These are phyloP conservation scores for Drosophila suzukii DNA, from an alignment of 1,140 invertebrate genomes.

Conservation along the genomic window DNA sequence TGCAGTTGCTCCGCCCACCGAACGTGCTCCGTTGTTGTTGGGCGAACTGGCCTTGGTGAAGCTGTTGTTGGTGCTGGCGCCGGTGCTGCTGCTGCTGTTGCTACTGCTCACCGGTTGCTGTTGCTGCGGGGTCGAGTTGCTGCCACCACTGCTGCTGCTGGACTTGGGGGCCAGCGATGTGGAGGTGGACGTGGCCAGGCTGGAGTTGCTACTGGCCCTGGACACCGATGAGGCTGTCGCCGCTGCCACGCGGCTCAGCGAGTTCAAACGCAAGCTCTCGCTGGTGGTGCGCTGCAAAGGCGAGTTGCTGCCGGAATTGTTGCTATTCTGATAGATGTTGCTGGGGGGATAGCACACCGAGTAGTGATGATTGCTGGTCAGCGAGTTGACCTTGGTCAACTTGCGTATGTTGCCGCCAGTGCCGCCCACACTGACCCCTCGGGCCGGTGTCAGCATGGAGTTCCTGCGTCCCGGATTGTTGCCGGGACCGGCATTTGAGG, in stretches of 20 bases:
- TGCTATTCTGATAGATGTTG: slow-evolving; percentile 37
- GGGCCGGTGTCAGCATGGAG: slow-evolving; percentile 65
- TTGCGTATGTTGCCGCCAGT: slow-evolving; percentile 58
- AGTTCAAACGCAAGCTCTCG: slow-evolving; percentile 89
- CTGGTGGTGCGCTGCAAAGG: slow-evolving; percentile 89
- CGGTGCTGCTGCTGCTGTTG: slow-evolving; percentile 4
- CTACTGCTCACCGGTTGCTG: slow-evolving; percentile 15
- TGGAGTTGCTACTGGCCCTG: slow-evolving; percentile 52
- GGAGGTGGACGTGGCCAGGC: slow-evolving; percentile 83
- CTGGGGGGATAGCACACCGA: slow-evolving; percentile 49
- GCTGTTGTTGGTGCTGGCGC: slow-evolving; percentile 33
- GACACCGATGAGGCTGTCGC: slow-evolving; percentile 35
- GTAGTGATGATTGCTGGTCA: slow-evolving; percentile 64
- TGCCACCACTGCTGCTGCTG: slow-evolving; percentile 46
- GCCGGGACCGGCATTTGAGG: slow-evolving; percentile 31
- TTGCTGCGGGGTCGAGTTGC: slow-evolving; percentile 31
- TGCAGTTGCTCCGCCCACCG: slow-evolving; percentile 29
- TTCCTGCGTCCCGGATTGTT: slow-evolving; percentile 61
- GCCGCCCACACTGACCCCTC: slow-evolving; percentile 28
- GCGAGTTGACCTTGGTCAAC: slow-evolving; percentile 73
- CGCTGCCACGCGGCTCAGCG: slow-evolving; percentile 55
- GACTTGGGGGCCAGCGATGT: slow-evolving; percentile 72
- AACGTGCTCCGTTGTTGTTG: slow-evolving; percentile 70
- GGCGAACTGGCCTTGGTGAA: slow-evolving; percentile 72
- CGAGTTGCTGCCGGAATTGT: slow-evolving; percentile 27